These are phyloP conservation scores for Ooceraea biroi DNA, from an alignment of 1,140 invertebrate genomes.

Conservation along the genomic window DNA sequence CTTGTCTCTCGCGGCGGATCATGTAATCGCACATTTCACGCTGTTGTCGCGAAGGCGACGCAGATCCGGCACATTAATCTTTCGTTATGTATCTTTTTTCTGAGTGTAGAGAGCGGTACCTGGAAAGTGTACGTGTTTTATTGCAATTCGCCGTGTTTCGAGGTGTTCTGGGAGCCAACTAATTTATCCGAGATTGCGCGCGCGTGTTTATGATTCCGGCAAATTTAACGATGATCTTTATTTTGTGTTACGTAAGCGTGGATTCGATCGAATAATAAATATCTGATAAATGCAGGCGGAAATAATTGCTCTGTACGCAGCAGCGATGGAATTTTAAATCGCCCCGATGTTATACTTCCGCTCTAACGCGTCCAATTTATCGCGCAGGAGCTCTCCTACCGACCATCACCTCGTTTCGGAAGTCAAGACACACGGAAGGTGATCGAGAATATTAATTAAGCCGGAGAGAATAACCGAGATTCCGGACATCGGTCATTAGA, in stretches of 20 bases:
- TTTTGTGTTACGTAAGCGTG: neutral
- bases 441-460: neutral
- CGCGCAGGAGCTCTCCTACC: no score
- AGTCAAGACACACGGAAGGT: neutral
- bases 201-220: no score
- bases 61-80: neutral
- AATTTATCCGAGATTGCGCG: neutral
- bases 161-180: neutral
- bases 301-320: neutral
- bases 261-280: neutral
- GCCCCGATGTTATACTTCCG: conserved; percentile 1
- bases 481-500: neutral
- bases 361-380: neutral
- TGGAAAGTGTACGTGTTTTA: neutral
- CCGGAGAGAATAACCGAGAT: conserved; percentile 2
- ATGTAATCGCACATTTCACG: conserved; percentile 4
- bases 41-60: neutral
- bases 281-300: conserved; percentile 13
- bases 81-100: neutral
- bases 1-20: conserved; percentile 10
- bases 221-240: neutral
- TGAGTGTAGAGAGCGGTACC: neutral
- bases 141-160: neutral
- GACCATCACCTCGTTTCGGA: neutral
- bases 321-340: neutral